Percentiles rank a stretch among this genome's conserved stretches.
phyloP scores from a whole-genome alignment of 2,888 invertebrate species.

The Hirtodrosophila histrioides region DNA sequence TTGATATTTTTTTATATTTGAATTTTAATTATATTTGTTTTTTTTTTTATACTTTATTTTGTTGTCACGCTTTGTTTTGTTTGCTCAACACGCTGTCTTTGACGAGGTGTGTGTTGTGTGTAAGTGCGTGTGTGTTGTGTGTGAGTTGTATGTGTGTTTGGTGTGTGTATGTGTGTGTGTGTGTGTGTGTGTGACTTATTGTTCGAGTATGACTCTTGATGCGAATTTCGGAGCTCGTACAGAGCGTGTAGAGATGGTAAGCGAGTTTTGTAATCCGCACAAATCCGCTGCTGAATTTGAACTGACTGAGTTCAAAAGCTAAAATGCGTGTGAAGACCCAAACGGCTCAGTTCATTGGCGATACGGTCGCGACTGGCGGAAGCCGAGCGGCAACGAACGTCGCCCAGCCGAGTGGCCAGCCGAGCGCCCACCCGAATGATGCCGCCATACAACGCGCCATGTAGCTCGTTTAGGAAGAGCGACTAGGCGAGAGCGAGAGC shows the following conservation, averaged over 20 bases:
- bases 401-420: too few relatives aligned
- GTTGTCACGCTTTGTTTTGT: constrained; percentile 34
- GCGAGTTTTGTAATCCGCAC: constrained; percentile 57
- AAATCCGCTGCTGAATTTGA: constrained; percentile 80
- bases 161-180: constrained; percentile 24
- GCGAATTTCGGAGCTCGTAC: constrained; percentile 4
- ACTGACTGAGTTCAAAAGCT: constrained; percentile 81
- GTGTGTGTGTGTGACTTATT: constrained; percentile 8
- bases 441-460: constrained; percentile 10
- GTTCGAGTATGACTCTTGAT: constrained; percentile 7
- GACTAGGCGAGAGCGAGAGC: background rate
- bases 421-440: constrained; percentile 19
- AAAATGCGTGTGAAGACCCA: constrained; percentile 76
- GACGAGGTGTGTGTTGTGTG: background rate
- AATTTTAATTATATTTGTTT: background rate
- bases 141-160: constrained; percentile 4
- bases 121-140: constrained; percentile 7
- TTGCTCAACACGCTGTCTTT: constrained; percentile 16
- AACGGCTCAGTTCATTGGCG: constrained; percentile 57
- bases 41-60: constrained; percentile 8
- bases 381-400: constrained; percentile 14
- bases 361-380: constrained; percentile 35
- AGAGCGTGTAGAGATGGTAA: constrained; percentile 11
- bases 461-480: constrained; percentile 19
- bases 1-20: background rate